Evolutionary conservation across 2,113 vertebrate species (phyloP), one percentile per base, ranked within the genome.

Genomic region (Cavia aperea): DNA sequence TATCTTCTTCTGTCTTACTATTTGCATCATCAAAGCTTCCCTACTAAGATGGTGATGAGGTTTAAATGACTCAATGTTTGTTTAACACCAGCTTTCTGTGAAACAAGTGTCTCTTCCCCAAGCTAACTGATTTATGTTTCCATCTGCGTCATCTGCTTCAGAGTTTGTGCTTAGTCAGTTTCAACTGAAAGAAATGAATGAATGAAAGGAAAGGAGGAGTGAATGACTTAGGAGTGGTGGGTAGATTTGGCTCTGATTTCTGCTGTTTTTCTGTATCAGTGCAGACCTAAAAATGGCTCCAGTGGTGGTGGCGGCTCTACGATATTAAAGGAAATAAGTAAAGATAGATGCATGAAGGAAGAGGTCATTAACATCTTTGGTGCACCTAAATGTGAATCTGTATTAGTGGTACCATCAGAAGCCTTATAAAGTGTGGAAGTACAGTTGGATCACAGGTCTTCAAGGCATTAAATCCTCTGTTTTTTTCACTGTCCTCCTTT

Each of bases 131-230:
- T 31, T 0, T 0, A 4, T 3, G 6, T 78, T 39, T 36, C 24
- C 56, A 21, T 11, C 14, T 13, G 16, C 8, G 5, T 86, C 62
- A 49, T 21, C 13, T 43, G 43, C 5, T 6, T n/a, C 19, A 54
- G 36, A 23, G 10, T 75, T 54, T 56, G 36, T 15, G n/a, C 51
- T 39, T 31, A 60, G 9, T 15, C 2, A 6, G 2, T 81, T 82
- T 43, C 24, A 26, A 49, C 7, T 4, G 31, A 39, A 4, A 72
- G n/a, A 93, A 72, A 16, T 19, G 8, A 89, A 86, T 72, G 31
- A 81, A 62, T 56, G 62, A 83, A 65, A 78, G 24, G 29, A 90
- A 46, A 86, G 36, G 43, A 62, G 77, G 66, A 88, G 51, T 49
- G 18, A 78, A 66, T 89, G 36, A 23, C 7, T 70, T 85, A 86